phyloP scores from a whole-genome alignment of 2,797 vertebrate genomes.

The Leptatherina wallacei region DNA sequence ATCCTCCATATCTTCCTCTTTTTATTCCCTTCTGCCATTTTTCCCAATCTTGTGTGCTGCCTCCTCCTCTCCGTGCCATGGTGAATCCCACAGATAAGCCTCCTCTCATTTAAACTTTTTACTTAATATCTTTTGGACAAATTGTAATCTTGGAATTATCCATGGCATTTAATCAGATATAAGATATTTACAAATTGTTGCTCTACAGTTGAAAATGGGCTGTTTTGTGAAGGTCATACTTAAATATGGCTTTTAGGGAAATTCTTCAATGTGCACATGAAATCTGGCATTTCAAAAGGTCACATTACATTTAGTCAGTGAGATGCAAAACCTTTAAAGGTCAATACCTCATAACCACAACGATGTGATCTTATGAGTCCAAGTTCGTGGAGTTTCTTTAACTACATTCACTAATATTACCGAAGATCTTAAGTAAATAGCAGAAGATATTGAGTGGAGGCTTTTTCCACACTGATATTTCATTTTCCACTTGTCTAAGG shows the following conservation, averaged over 20 bases:
- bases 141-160: constrained; percentile 21
- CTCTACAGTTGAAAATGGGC: constrained; percentile 5
- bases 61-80: constrained; percentile 26
- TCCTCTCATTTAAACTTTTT: constrained; percentile 34
- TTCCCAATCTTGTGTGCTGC: constrained; percentile 53
- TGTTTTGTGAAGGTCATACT: constrained; percentile 5
- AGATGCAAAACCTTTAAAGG: constrained; percentile 40
- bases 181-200: not conserved
- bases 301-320: constrained; percentile 15
- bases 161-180: constrained; percentile 26
- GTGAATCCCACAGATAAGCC: constrained; percentile 52
- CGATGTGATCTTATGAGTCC: constrained; percentile 8
- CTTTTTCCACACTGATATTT: constrained; percentile 51
- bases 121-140: constrained; percentile 9
- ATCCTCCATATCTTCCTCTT: constrained; percentile 13
- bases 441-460: constrained; percentile 48
- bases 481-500: not conserved
- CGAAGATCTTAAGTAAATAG: constrained; percentile 2
- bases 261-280: constrained; percentile 16
- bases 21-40: constrained; percentile 29
- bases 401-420: constrained; percentile 9
- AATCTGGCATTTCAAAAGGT: constrained; percentile 52
- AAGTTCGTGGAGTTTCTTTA: constrained; percentile 16
- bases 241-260: constrained; percentile 18
- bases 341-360: constrained; percentile 33